Evolutionary conservation across 1,140 invertebrate genomes (phyloP).

Genomic region (Drosophila azteca): DNA sequence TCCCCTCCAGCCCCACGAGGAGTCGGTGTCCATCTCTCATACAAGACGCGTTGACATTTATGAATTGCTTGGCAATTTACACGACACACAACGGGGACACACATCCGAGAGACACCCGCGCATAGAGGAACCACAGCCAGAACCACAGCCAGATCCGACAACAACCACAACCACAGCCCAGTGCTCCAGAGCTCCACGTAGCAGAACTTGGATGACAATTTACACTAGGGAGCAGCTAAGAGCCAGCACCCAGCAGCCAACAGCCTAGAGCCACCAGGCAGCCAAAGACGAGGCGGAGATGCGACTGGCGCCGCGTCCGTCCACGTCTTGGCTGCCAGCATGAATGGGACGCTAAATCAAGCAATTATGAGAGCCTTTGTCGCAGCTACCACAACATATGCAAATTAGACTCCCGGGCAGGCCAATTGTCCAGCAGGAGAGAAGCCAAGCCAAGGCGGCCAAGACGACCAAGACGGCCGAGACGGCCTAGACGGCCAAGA

Average conservation of each 20-base stretch:
- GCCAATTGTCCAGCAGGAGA: constrained; percentile 44
- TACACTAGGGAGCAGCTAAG: constrained; percentile 46
- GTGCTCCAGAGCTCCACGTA: constrained; percentile 33
- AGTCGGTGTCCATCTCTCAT: constrained; percentile 16
- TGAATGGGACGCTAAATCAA: constrained; percentile 80
- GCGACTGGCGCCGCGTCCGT: constrained; percentile 54
- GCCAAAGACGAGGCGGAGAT: constrained; percentile 24
- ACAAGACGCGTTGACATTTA: constrained; percentile 73
- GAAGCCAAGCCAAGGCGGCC: background rate
- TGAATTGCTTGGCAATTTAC: constrained; percentile 79
- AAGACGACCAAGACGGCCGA: background rate
- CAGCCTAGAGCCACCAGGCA: background rate
- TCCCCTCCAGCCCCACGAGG: constrained; percentile 7
- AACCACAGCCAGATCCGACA: constrained; percentile 6
- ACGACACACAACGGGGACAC: constrained; percentile 62
- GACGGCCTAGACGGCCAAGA: background rate
- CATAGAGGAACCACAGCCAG: constrained; percentile 16
- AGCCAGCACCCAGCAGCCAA: too few species aligned
- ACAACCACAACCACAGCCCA: background rate
- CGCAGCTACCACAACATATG: constrained; percentile 67
- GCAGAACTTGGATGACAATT: constrained; percentile 57
- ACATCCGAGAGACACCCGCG: constrained; percentile 65
- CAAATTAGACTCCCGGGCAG: constrained; percentile 56
- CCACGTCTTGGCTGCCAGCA: constrained; percentile 28
- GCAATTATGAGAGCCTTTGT: constrained; percentile 81